Evolutionary conservation across 2,113 vertebrate species (phyloP).

Genomic region (Osmerus eperlanus): DNA sequence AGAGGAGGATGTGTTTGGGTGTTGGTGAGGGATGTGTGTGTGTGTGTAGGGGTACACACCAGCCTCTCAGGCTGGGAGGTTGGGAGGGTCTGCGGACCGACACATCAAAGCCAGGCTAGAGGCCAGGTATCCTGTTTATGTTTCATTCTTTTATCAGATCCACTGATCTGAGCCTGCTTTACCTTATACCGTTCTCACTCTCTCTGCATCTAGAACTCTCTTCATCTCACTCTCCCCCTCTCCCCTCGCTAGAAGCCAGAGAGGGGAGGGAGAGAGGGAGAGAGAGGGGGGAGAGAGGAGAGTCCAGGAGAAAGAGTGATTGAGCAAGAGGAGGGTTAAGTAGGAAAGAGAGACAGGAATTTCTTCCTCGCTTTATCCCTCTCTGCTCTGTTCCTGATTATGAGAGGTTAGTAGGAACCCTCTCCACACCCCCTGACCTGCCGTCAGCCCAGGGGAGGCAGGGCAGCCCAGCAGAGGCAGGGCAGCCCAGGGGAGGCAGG

Average conservation of each 20-base stretch:
- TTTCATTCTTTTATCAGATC: too few relatives aligned
- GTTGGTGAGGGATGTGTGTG: background rate
- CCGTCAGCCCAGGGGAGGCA: too few relatives aligned
- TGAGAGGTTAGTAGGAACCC: background rate
- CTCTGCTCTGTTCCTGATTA: conserved; percentile 40
- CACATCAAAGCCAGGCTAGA: conserved; percentile 55
- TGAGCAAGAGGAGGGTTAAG: conserved; percentile 22
- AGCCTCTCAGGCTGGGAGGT: background rate
- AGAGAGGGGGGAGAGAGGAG: background rate
- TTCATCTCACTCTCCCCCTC: conserved; percentile 11
- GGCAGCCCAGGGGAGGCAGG: too few relatives aligned
- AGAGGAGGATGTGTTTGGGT: too few relatives aligned
- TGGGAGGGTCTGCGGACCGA: conserved; percentile 7
- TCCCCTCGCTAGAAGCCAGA: conserved; percentile 33
- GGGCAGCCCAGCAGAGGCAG: too few relatives aligned
- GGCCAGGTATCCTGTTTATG: too few relatives aligned
- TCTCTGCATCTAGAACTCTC: conserved; percentile 13
- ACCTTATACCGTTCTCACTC: conserved; percentile 58
- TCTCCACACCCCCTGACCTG: too few relatives aligned
- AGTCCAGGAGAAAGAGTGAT: background rate
- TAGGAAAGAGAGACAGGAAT: conserved; percentile 48
- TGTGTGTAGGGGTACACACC: background rate
- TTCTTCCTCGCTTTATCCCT: conserved; percentile 53
- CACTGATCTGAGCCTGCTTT: conserved; percentile 33
- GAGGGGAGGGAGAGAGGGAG: conserved; percentile 28